Evolutionary conservation across 2,113 vertebrate genomes (phyloP).

Genomic region (Apeltes quadracus): DNA sequence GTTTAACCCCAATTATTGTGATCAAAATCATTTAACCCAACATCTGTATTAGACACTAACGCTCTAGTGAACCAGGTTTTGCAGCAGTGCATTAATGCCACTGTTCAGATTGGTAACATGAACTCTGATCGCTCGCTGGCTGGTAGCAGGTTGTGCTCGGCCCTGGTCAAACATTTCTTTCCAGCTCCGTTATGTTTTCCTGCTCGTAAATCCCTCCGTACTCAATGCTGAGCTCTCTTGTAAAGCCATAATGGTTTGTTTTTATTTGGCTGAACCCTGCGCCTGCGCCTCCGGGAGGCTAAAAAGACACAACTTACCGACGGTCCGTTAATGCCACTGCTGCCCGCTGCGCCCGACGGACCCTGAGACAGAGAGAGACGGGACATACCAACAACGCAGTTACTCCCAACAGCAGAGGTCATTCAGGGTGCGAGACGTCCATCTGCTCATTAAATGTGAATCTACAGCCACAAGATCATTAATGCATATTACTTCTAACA

Average conservation of each 20-base stretch:
- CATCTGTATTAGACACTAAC: neutral
- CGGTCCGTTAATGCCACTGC: conserved; percentile 75
- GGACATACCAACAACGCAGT: conserved; percentile 25
- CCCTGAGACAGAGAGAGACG: conserved; percentile 77
- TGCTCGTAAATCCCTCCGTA: conserved; percentile 10
- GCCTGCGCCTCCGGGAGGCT: conserved; percentile 11
- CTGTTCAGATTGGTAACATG: neutral
- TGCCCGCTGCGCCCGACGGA: conserved; percentile 73
- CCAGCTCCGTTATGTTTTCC: neutral
- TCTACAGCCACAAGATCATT: neutral
- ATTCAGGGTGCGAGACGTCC: conserved; percentile 10
- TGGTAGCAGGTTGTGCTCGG: conserved; percentile 12
- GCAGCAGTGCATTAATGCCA: neutral
- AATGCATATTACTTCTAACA: neutral
- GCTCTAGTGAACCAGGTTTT: neutral
- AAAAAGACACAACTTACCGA: conserved; percentile 70
- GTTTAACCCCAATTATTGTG: neutral
- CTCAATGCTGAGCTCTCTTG: conserved; percentile 26
- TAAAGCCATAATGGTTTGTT: conserved; percentile 50
- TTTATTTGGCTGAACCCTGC: conserved; percentile 31
- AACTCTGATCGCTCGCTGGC: neutral
- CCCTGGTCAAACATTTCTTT: conserved; percentile 2
- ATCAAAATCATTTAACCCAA: neutral
- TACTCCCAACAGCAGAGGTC: neutral
- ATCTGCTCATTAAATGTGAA: neutral